Percentiles rank a stretch among this genome's conserved stretches.
Evolutionary conservation across 1,140 invertebrate species (phyloP).

Genomic region (silkworm (Bombyx mori)): ASM3026992v2 NC_085112.1:3760501-3761000

Average conservation of each 20-base stretch:
- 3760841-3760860: too few relatives aligned
- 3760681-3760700: conserved; percentile 59
- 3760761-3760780: conserved; percentile 30
- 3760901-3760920: too few relatives aligned
- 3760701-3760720: conserved; percentile 62
- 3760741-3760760: conserved; percentile 38
- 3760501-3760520: conserved; percentile 53
- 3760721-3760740: conserved; percentile 58
- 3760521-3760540: conserved; percentile 55
- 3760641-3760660: conserved; percentile 59
- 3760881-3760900: too few relatives aligned
- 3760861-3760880: too few relatives aligned
- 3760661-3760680: conserved; percentile 64
- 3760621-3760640: conserved; percentile 64
- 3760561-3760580: conserved; percentile 53
- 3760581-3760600: conserved; percentile 61
- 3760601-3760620: conserved; percentile 59
- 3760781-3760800: conserved; percentile 3
- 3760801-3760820: too few relatives aligned
- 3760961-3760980: too few relatives aligned
- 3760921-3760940: too few relatives aligned
- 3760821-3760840: too few relatives aligned
- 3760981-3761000: too few relatives aligned
- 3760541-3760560: conserved; percentile 54
- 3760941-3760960: too few relatives aligned